Evolutionary conservation across 2,888 invertebrate species (phyloP), one percentile per base, ranked within the genome.

Genomic region (Pterostichus niger): DNA sequence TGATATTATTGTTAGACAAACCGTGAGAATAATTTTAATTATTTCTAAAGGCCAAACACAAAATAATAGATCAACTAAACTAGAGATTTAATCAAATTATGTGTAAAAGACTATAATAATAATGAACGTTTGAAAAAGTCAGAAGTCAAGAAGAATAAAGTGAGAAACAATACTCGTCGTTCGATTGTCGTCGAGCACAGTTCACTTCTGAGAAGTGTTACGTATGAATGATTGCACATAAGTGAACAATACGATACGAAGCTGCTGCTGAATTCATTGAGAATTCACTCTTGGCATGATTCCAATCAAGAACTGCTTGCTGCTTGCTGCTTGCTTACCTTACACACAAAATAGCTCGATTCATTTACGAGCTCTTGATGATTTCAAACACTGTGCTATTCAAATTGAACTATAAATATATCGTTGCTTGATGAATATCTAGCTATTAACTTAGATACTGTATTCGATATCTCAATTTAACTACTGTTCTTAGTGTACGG

Each of bases 171-270:
- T 11, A 0, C n/a, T 49, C 13, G n/a, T n/a, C 11, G 13, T 13
- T 13, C 4, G 49, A 5, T 11, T 40, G 40, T 40, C 40, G 40
- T 9, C 40, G 40, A 40, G 40, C 40, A 64, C 64, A 35, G 64
- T n/a, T 64, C 33, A 13, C 6, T 64, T 64, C 64, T n/a, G 31
- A 64, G 64, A 64, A 64, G 1, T 35, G 64, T 64, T 64, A 64
- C 64, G 64, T 64, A 64, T 64, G 64, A 35, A 33, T 64, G 64
- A 59, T 59, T 31, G 59, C 59, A 59, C 31, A 59, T n/a, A 35
- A 35, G 10, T 9, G 64, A 64, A 64, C 64, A 64, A 64, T 64
- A 64, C 64, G n/a, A 10, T 35, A n/a, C 40, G 40, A 40, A 5
- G 40, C 9, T 40, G 40, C 40, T 40, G 40, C 40, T 31, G 64